These are phyloP conservation scores for Zaprionus obscuricornis DNA, from an alignment of 2,888 invertebrate species.

Conservation along the genomic window DNA sequence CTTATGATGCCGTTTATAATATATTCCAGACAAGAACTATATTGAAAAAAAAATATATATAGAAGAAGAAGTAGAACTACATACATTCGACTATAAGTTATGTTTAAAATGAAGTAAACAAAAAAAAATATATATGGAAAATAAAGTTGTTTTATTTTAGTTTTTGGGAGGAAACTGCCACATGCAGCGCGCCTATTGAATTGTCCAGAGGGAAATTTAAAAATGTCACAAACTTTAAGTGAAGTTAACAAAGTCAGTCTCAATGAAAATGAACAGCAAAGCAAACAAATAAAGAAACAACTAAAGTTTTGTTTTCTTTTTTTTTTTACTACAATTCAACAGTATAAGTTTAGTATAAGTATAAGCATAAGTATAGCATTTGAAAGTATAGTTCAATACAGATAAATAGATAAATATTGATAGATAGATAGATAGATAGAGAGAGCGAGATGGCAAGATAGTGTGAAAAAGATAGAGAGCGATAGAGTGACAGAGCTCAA, in stretches of 20 bases:
- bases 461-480: background rate
- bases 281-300: background rate
- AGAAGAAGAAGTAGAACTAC: slow-evolving; percentile 26
- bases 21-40: slow-evolving; percentile 33
- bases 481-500: slow-evolving; percentile 22
- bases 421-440: background rate
- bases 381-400: too few species aligned
- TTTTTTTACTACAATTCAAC: too few species aligned
- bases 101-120: too few species aligned
- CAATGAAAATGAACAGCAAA: slow-evolving; percentile 7
- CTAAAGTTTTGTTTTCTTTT: too few species aligned
- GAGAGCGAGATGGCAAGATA: too few species aligned
- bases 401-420: too few species aligned
- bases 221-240: slow-evolving; percentile 8
- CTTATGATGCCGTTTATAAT: slow-evolving; percentile 57
- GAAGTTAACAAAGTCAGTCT: slow-evolving; percentile 4
- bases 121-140: slow-evolving; percentile 26
- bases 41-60: slow-evolving; percentile 38
- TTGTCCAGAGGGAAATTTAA: slow-evolving; percentile 12
- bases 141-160: too few species aligned
- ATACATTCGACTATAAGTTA: too few species aligned
- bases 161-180: too few species aligned
- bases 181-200: slow-evolving; percentile 26
- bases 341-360: too few species aligned
- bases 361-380: too few species aligned